These are phyloP conservation scores for Probaryconus sp. DNA, from an alignment of 1,140 invertebrate species.

Conservation along the genomic window DNA sequence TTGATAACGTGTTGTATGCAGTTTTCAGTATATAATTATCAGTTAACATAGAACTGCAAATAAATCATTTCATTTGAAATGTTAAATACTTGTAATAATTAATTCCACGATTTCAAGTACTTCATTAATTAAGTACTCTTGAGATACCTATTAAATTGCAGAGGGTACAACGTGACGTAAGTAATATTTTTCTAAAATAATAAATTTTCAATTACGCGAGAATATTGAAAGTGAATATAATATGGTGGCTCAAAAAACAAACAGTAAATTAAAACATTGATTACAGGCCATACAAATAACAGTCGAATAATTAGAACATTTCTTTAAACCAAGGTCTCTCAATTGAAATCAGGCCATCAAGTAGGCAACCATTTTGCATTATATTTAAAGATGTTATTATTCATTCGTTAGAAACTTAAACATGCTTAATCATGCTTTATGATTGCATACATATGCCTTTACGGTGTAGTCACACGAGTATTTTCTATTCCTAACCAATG, in stretches of 20 bases:
- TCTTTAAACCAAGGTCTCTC: constrained; percentile 43
- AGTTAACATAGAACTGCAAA: not conserved
- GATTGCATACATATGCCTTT: constrained; percentile 57
- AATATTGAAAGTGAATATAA: constrained; percentile 47
- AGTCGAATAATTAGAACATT: constrained; percentile 56
- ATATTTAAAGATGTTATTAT: constrained; percentile 46
- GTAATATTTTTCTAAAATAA: constrained; percentile 17
- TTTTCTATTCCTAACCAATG: constrained; percentile 35
- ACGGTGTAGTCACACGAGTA: constrained; percentile 47
- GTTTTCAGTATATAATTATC: no score
- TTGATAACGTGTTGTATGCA: no score
- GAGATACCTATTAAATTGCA: constrained; percentile 19
- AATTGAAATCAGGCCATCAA: constrained; percentile 55
- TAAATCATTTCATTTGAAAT: constrained; percentile 11
- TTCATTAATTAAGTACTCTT: constrained; percentile 33
- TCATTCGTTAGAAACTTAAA: constrained; percentile 45
- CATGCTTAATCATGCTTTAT: constrained; percentile 58
- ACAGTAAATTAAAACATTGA: constrained; percentile 56
- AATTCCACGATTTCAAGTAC: constrained; percentile 40
- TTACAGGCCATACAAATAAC: constrained; percentile 58
- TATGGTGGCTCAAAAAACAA: constrained; percentile 44
- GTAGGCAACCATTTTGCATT: constrained; percentile 54
- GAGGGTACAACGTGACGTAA: not conserved
- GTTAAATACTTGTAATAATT: constrained; percentile 53
- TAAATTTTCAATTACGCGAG: constrained; percentile 4